Conservation (phyloP, 2,888 invertebrate genomes). For the Chymomyza caudatula region DNA sequence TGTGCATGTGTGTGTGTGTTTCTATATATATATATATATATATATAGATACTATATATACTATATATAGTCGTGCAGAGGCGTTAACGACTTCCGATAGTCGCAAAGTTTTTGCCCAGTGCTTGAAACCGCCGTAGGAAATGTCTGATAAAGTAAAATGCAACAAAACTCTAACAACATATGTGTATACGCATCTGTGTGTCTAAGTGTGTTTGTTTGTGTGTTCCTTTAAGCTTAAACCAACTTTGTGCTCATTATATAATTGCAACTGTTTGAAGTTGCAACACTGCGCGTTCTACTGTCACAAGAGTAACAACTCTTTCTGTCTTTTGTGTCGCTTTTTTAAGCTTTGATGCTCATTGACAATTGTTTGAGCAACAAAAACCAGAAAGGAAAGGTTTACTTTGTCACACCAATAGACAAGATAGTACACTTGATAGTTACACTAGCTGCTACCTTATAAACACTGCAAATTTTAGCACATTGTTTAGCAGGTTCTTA, state of each 20-base stretch:
- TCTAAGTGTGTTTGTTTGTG: conserved; percentile 2
- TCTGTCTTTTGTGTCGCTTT: neutral
- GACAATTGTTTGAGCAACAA: too few relatives aligned
- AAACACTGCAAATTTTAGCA: too few relatives aligned
- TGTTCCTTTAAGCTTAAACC: conserved; percentile 13
- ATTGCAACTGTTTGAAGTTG: conserved; percentile 66
- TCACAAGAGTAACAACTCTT: conserved; percentile 4
- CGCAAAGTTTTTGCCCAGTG: conserved; percentile 45
- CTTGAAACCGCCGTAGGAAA: conserved; percentile 56
- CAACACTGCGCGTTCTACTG: neutral
- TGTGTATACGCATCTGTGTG: conserved; percentile 11
- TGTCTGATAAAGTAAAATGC: conserved; percentile 57
- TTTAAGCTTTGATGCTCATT: too few relatives aligned
- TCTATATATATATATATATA: neutral
- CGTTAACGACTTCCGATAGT: conserved; percentile 70
- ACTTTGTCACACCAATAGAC: too few relatives aligned
- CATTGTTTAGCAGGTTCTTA: too few relatives aligned
- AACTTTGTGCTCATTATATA: conserved; percentile 55
- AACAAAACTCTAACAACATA: conserved; percentile 32
- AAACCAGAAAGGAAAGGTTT: too few relatives aligned
- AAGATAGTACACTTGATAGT: too few relatives aligned
- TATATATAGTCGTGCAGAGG: conserved; percentile 57
- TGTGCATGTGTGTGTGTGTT: conserved; percentile 8
- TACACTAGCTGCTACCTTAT: too few relatives aligned
- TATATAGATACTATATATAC: too few relatives aligned